These are phyloP conservation scores for Scaptomyza flava DNA, from an alignment of 2,888 invertebrate species.

Conservation along the genomic window DNA sequence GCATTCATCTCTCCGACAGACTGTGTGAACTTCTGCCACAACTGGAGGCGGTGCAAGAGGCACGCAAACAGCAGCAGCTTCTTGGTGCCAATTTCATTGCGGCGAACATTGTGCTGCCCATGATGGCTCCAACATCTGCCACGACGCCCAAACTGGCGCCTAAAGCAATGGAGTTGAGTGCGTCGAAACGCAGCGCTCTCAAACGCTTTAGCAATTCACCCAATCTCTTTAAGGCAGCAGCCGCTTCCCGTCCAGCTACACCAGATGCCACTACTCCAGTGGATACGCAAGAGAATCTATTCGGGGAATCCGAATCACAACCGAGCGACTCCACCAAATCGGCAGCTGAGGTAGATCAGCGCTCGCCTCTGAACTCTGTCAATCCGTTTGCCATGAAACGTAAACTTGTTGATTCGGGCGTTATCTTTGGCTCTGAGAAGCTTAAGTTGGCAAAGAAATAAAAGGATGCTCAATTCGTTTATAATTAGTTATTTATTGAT, in stretches of 20 bases:
- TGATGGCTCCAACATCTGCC: slow-evolving; percentile 32
- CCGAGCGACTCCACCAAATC: slow-evolving; percentile 32
- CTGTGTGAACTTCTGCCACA: slow-evolving; percentile 87
- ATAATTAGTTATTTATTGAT: slow-evolving; percentile 14
- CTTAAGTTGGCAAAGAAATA: slow-evolving; percentile 75
- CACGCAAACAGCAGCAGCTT: slow-evolving; percentile 74
- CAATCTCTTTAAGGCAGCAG: slow-evolving; percentile 72
- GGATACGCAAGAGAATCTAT: slow-evolving; percentile 73
- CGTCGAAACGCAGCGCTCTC: slow-evolving; percentile 85
- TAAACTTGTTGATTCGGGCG: slow-evolving; percentile 81
- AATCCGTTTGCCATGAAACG: slow-evolving; percentile 84
- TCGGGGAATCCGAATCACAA: slow-evolving; percentile 56
- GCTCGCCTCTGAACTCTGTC: slow-evolving; percentile 76
- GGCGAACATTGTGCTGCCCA: slow-evolving; percentile 64
- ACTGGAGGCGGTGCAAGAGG: slow-evolving; percentile 80
- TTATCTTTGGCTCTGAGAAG: slow-evolving; percentile 79
- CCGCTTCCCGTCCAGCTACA: slow-evolving; percentile 44
- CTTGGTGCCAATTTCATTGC: slow-evolving; percentile 55
- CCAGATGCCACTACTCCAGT: slow-evolving; percentile 48
- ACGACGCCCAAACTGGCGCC: slow-evolving; percentile 69
- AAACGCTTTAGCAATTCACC: slow-evolving; percentile 84
- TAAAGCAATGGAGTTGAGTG: slow-evolving; percentile 81
- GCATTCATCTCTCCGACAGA: slow-evolving; percentile 91
- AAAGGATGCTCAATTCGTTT: slow-evolving; percentile 16
- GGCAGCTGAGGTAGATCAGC: slow-evolving; percentile 35